Evolutionary conservation across 2,888 invertebrate genomes (phyloP).

Genomic region (Brassicogethes aeneus): DNA sequence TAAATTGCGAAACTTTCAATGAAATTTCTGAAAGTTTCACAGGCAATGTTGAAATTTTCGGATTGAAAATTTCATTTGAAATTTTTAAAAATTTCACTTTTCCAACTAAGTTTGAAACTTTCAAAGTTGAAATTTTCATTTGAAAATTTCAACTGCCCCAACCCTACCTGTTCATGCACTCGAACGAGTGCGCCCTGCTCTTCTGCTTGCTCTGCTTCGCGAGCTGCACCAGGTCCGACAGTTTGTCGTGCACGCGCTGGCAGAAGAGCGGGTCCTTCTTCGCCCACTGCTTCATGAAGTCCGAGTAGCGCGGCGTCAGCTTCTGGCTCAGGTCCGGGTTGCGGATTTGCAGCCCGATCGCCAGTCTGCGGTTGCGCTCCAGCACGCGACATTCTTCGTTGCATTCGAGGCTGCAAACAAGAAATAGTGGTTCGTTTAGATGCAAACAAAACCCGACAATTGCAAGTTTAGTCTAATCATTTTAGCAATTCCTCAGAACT

Average conservation of each 20-base stretch:
- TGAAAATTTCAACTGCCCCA: no score
- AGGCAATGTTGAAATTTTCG: no score
- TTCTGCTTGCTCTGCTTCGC: constrained; percentile 66
- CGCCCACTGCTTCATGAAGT: constrained; percentile 74
- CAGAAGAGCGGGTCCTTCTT: constrained; percentile 76
- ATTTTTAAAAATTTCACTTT: no score
- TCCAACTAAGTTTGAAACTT: no score
- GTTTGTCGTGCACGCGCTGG: constrained; percentile 70
- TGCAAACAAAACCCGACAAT: no score
- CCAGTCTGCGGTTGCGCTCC: constrained; percentile 81
- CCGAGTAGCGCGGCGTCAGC: constrained; percentile 76
- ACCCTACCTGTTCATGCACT: constrained; percentile 87
- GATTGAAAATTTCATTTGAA: no score
- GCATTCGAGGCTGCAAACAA: constrained; percentile 66
- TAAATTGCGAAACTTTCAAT: no score
- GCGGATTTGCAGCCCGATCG: constrained; percentile 85
- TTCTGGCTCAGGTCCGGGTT: constrained; percentile 80
- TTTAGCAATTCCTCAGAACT: no score
- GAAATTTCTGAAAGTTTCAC: no score
- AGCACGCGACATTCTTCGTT: constrained; percentile 83
- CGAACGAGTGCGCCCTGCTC: constrained; percentile 66
- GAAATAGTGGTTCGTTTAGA: no score
- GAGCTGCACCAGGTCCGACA: constrained; percentile 76
- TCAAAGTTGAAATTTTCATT: no score
- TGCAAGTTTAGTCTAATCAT: no score